Evolutionary conservation across 2,888 invertebrate species (phyloP), one percentile per base, ranked within the genome.

Genomic region (Pristionchus maxplancki): DNA sequence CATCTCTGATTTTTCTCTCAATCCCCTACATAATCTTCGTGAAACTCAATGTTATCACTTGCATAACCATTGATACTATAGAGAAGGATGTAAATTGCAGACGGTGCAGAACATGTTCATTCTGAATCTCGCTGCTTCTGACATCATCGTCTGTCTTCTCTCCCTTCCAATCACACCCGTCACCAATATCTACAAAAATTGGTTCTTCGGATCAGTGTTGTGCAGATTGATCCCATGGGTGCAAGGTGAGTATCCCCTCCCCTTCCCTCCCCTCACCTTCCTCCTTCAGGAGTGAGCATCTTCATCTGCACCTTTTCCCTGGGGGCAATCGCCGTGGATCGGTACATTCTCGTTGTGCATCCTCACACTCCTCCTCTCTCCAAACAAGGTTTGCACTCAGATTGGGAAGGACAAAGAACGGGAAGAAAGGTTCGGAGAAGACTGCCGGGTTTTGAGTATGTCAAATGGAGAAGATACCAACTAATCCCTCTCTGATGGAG

Each of bases 161-260:
- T 97, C 98, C 1, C 97, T 98, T 85, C 98, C 99, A 0, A 98
- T 99, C 94, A 99, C 99, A 0, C 98, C 98, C 0, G 96, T 98
- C 0, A 98, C 98, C 95, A 97, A 97, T 0, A 98, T 98, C 94
- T 96, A 97, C 92, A 97, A 95, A 88, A 96, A 97, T 82, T 99
- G 99, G 99, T 96, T 97, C 85, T 98, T 99, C 95, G 98, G 99
- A 0, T 96, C 96, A 44, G 96, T 97, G 0, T 96, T 98, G 89
- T 99, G 99, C 95, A 98, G 98, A 95, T 95, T 98, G 93, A 97
- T 98, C 91, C 97, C 98, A 89, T 98, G 97, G 95, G 97, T 97
- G 88, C 97, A 97, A 95, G 98, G 93, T 90, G 13, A 20, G 40
- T 20, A 17, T 37, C 37, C 20, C 4, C 13, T 28, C 24, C 8